Percentiles rank a stretch among this genome's conserved stretches.
These are phyloP conservation scores for Natrix natrix DNA, from an alignment of 2,797 vertebrate species.

Conservation along the genomic window DNA sequence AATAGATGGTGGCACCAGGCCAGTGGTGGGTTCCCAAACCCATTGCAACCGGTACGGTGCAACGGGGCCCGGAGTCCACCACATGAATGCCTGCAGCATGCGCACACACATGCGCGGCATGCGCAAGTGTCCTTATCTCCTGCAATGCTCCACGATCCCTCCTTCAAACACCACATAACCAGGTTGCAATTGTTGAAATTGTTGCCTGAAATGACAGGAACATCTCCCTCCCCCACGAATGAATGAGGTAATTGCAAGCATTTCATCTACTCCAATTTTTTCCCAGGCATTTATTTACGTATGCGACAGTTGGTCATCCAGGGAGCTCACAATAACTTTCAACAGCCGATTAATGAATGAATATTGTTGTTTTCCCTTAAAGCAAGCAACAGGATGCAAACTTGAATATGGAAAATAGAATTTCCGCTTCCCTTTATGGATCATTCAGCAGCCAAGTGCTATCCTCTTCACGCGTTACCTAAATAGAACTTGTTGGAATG, in stretches of 20 bases:
- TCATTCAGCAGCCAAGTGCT: not conserved
- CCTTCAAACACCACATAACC: not conserved
- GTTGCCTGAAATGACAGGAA: not conserved
- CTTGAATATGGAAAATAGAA: not conserved
- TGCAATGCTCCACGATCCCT: not conserved
- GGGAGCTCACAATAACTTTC: not conserved
- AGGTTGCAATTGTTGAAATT: not conserved
- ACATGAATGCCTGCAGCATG: no score
- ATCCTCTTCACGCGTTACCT: not conserved
- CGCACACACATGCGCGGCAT: no score
- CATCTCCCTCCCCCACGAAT: not conserved
- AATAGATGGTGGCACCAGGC: not conserved
- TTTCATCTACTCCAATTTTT: not conserved
- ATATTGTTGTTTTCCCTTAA: not conserved
- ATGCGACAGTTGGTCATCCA: not conserved
- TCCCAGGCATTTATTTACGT: not conserved
- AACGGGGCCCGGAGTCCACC: no score
- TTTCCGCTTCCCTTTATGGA: not conserved
- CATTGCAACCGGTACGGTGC: no score
- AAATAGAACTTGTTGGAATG: not conserved
- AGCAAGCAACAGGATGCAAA: not conserved
- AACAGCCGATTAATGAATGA: not conserved
- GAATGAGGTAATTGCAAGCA: not conserved
- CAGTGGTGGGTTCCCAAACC: no score
- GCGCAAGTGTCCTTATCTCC: no score